Evolutionary conservation across 2,113 vertebrate genomes (phyloP).

Genomic region (Tragelaphus strepsiceros): DNA sequence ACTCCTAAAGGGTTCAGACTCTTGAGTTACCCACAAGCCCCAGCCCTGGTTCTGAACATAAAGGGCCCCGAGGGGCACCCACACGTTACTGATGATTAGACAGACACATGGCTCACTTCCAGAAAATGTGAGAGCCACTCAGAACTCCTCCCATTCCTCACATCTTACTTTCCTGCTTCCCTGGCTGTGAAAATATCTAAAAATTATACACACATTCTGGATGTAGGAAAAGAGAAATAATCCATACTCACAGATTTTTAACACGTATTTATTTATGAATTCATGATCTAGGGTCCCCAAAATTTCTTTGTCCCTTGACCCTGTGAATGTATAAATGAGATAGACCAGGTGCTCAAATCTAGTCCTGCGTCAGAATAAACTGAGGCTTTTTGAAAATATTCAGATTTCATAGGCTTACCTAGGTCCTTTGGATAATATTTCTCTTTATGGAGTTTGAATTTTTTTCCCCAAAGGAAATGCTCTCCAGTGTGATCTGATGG

Average conservation of each 20-base stretch:
- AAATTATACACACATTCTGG: rapidly evolving
- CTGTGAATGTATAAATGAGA: background rate
- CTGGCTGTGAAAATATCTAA: background rate
- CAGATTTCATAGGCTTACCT: background rate
- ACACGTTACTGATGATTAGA: rapidly evolving
- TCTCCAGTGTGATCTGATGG: rapidly evolving
- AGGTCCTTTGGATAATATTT: background rate
- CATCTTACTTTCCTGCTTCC: background rate
- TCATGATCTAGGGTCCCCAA: rapidly evolving
- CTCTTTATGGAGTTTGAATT: background rate
- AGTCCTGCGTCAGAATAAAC: background rate
- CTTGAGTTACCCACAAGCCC: too few relatives aligned
- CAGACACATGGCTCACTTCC: background rate
- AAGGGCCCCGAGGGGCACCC: rapidly evolving
- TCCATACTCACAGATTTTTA: background rate
- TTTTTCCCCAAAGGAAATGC: background rate
- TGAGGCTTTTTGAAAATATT: background rate
- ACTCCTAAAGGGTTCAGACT: background rate
- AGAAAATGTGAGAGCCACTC: background rate
- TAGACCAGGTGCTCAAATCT: background rate
- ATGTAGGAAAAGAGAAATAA: background rate
- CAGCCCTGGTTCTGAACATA: background rate
- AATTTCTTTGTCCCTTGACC: rapidly evolving
- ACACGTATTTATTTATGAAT: background rate
- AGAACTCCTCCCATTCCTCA: rapidly evolving